A percentile compares a stretch with the other conserved stretches of the same genome.
These are phyloP conservation scores for Ctenodactylus gundi DNA, from an alignment of 2,113 vertebrate species.

Conservation along the genomic window DNA sequence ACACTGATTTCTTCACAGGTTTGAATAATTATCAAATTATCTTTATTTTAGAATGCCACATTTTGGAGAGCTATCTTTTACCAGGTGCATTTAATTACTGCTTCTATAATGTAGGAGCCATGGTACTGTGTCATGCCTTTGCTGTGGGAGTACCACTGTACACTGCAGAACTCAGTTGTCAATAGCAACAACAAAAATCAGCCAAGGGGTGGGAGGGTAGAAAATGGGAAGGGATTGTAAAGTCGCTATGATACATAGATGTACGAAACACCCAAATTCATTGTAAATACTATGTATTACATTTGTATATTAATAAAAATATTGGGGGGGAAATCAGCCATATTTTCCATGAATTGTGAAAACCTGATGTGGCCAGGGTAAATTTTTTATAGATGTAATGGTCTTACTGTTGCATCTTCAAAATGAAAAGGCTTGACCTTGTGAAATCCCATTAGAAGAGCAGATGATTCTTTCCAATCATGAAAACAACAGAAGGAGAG, in stretches of 20 bases:
- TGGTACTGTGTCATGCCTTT: neutral
- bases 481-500: neutral
- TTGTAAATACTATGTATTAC: no score
- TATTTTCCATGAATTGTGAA: conserved; percentile 14
- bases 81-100: neutral
- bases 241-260: no score
- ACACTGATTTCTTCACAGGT: neutral
- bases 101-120: neutral
- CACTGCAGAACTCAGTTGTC: neutral
- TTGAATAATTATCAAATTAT: neutral
- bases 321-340: no score
- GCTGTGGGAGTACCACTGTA: neutral
- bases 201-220: no score
- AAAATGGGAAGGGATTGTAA: no score
- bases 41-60: neutral
- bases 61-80: neutral
- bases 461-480: conserved; percentile 25
- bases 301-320: no score
- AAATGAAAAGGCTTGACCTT: conserved; percentile 46
- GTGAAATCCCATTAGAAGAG: conserved; percentile 16
- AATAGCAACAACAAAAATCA: conserved; percentile 24
- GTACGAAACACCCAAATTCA: no score
- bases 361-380: neutral
- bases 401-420: neutral
- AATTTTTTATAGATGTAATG: neutral